Evolutionary conservation across 2,888 invertebrate species (phyloP).

Genomic region (Esperia sulphurella): DNA sequence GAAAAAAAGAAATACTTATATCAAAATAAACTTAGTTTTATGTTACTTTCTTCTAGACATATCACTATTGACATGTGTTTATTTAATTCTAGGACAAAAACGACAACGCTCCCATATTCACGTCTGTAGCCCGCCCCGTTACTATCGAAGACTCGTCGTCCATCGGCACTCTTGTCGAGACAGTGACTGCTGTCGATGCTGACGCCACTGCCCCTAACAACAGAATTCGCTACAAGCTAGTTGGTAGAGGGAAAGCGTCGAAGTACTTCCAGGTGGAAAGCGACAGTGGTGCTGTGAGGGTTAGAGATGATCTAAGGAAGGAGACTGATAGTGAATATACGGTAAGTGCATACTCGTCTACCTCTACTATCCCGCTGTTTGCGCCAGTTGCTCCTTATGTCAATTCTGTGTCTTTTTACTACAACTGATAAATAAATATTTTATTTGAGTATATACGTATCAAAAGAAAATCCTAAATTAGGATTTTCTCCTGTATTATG

Average conservation of each 20-base stretch:
- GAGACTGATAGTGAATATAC: constrained; percentile 93
- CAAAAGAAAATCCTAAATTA: too few relatives aligned
- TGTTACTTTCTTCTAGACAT: too few relatives aligned
- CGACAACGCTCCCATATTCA: constrained; percentile 93
- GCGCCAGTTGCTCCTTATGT: too few relatives aligned
- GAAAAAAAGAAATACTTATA: too few relatives aligned
- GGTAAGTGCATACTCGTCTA: too few relatives aligned
- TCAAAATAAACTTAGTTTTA: too few relatives aligned
- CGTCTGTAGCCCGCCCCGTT: constrained; percentile 88
- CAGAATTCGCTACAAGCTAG: constrained; percentile 87
- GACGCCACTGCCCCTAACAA: constrained; percentile 93
- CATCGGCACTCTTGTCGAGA: constrained; percentile 89
- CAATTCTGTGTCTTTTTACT: too few relatives aligned
- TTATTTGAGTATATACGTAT: too few relatives aligned
- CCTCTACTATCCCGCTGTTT: too few relatives aligned
- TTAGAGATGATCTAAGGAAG: constrained; percentile 90
- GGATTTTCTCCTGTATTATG: too few relatives aligned
- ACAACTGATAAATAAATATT: too few relatives aligned
- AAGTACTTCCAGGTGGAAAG: constrained; percentile 94
- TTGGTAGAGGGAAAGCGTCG: constrained; percentile 88
- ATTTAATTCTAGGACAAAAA: constrained; percentile 85
- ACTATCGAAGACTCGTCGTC: constrained; percentile 90
- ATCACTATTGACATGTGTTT: background rate
- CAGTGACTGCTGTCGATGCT: constrained; percentile 88
- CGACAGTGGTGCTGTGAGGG: constrained; percentile 88